phyloP scores from a whole-genome alignment of 2,888 invertebrate genomes.

The Shargacucullia verbasci region DNA sequence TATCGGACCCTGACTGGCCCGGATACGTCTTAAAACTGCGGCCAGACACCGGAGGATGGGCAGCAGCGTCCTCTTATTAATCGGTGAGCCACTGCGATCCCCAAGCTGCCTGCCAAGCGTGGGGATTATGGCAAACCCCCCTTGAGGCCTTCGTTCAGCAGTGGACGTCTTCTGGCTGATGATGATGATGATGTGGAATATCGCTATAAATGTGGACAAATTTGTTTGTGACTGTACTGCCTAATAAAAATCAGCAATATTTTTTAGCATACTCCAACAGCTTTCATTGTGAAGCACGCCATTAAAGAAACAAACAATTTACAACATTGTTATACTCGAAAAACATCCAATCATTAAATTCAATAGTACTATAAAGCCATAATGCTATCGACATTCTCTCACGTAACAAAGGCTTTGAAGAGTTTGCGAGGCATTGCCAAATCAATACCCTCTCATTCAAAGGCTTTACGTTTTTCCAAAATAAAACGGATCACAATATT shows the following conservation, averaged over 20 bases:
- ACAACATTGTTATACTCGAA: slow-evolving; percentile 1
- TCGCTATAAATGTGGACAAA: too few relatives aligned
- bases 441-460: slow-evolving; percentile 66
- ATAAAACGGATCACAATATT: slow-evolving; percentile 65
- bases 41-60: too few relatives aligned
- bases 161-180: too few relatives aligned
- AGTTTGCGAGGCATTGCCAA: slow-evolving; percentile 61
- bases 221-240: too few relatives aligned
- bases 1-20: too few relatives aligned
- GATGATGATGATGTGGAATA: too few relatives aligned
- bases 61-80: too few relatives aligned
- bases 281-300: background rate
- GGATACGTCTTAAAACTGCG: too few relatives aligned
- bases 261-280: background rate
- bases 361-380: slow-evolving; percentile 29
- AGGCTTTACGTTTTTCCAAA: slow-evolving; percentile 60
- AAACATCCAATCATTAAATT: slow-evolving; percentile 40
- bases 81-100: too few relatives aligned
- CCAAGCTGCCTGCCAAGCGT: too few relatives aligned
- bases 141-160: too few relatives aligned
- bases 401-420: slow-evolving; percentile 64
- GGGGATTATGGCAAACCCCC: too few relatives aligned
- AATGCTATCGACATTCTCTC: slow-evolving; percentile 54
- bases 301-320: slow-evolving; percentile 12
- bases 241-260: background rate